phyloP scores from a whole-genome alignment of 2,888 invertebrate species.

The Caenorhabditis macrosperma region DNA sequence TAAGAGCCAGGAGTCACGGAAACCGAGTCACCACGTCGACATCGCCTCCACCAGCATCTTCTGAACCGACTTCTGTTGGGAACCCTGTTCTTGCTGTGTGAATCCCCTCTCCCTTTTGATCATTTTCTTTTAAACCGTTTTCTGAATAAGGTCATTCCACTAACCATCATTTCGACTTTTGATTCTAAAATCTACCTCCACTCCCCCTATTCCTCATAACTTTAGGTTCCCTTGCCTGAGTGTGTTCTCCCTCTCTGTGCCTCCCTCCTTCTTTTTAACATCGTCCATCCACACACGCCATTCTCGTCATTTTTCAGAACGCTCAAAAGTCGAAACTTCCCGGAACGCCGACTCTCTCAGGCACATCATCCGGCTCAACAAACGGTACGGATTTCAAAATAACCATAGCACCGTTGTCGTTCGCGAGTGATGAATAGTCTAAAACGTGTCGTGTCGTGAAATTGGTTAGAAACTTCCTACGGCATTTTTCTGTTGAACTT shows the following conservation, averaged over 20 bases:
- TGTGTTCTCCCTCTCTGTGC: slow-evolving; percentile 9
- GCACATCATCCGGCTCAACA: slow-evolving; percentile 17
- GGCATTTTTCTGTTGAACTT: neutral
- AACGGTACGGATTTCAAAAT: slow-evolving; percentile 61
- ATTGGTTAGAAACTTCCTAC: neutral
- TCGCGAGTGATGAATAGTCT: neutral
- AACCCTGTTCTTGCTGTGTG: slow-evolving; percentile 38
- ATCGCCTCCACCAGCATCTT: neutral
- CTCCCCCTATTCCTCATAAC: neutral
- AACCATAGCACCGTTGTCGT: slow-evolving; percentile 35
- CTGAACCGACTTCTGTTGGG: neutral
- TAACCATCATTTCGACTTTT: neutral
- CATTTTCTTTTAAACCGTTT: neutral
- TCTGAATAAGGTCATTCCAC: neutral
- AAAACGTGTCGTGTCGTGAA: slow-evolving; percentile 11
- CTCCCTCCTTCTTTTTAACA: neutral
- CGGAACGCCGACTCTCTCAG: slow-evolving; percentile 7
- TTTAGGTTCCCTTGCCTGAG: slow-evolving; percentile 24
- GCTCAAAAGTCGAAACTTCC: slow-evolving; percentile 36
- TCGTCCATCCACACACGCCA: slow-evolving; percentile 3
- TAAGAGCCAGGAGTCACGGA: slow-evolving; percentile 32
- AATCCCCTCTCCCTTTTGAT: slow-evolving; percentile 5
- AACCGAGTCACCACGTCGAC: neutral
- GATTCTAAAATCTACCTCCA: neutral
- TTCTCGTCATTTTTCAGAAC: slow-evolving; percentile 40